Evolutionary conservation across 1,140 invertebrate species (phyloP).

Genomic region (Sminthurinus signatus): DNA sequence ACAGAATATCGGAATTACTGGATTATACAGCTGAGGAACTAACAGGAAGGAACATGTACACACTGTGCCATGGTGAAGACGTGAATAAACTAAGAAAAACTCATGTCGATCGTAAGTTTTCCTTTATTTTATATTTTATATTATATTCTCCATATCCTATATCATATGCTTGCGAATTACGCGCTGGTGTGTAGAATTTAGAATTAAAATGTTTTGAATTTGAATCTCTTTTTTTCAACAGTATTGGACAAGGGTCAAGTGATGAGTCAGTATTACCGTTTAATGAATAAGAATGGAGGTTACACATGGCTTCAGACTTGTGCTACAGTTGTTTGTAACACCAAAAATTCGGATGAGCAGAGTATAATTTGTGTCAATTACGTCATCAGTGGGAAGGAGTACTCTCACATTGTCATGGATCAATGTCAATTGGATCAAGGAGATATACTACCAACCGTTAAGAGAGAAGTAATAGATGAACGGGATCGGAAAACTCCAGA

Average conservation of each 20-base stretch:
- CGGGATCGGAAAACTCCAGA: slow-evolving; percentile 79
- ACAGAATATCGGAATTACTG: slow-evolving; percentile 82
- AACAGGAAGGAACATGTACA: slow-evolving; percentile 87
- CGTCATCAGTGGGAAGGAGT: slow-evolving; percentile 86
- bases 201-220: not conserved
- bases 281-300: slow-evolving; percentile 93
- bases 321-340: slow-evolving; percentile 90
- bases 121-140: not conserved
- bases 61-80: slow-evolving; percentile 90
- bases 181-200: not conserved
- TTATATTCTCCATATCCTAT: no score
- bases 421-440: slow-evolving; percentile 75
- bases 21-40: slow-evolving; percentile 90
- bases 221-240: slow-evolving; percentile 45
- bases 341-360: slow-evolving; percentile 90
- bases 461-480: slow-evolving; percentile 69
- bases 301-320: slow-evolving; percentile 95
- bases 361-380: slow-evolving; percentile 95
- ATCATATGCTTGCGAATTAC: no score
- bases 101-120: slow-evolving; percentile 82
- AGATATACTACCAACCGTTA: slow-evolving; percentile 54
- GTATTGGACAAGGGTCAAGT: slow-evolving; percentile 96
- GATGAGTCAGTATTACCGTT: slow-evolving; percentile 86
- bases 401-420: slow-evolving; percentile 84
- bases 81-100: slow-evolving; percentile 85